Percentiles rank a stretch among this genome's conserved stretches.
Evolutionary conservation across 1,140 invertebrate species (phyloP).

Genomic region (Diorhabda carinulata): DNA sequence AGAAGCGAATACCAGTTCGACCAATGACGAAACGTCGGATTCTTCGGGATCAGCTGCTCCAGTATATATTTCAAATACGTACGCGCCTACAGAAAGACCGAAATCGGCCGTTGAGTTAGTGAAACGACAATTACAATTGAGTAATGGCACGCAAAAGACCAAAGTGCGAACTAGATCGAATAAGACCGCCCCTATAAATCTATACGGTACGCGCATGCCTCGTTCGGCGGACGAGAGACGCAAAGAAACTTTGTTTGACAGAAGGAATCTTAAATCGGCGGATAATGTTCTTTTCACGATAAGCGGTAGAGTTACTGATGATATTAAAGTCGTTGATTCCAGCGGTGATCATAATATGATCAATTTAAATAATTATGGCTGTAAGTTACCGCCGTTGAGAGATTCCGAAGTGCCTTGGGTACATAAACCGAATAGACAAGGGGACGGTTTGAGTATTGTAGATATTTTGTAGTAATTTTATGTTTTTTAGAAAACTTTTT

Average conservation of each 20-base stretch:
- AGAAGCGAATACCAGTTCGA: neutral
- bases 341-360: constrained; percentile 16
- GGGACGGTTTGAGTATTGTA: constrained; percentile 33
- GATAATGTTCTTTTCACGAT: constrained; percentile 30
- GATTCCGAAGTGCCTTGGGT: constrained; percentile 23
- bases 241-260: constrained; percentile 12
- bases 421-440: constrained; percentile 24
- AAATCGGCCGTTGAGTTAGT: constrained; percentile 51
- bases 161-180: constrained; percentile 28
- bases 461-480: constrained; percentile 21
- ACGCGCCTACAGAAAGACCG: constrained; percentile 39
- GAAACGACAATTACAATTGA: constrained; percentile 50
- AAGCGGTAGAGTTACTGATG: constrained; percentile 15
- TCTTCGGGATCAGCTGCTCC: constrained; percentile 35
- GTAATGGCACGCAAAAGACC: constrained; percentile 22
- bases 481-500: too few species aligned
- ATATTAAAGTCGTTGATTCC: constrained; percentile 17
- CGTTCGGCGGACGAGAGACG: constrained; percentile 28
- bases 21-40: neutral
- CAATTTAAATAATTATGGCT: constrained; percentile 17
- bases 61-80: constrained; percentile 28
- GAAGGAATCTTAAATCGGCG: constrained; percentile 34
- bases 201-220: constrained; percentile 26
- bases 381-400: constrained; percentile 19
- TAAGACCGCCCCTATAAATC: constrained; percentile 38